Percentiles rank a stretch among this genome's conserved stretches.
These are phyloP conservation scores for Frankliniella fusca DNA, from an alignment of 2,888 invertebrate genomes.

Conservation along the genomic window DNA sequence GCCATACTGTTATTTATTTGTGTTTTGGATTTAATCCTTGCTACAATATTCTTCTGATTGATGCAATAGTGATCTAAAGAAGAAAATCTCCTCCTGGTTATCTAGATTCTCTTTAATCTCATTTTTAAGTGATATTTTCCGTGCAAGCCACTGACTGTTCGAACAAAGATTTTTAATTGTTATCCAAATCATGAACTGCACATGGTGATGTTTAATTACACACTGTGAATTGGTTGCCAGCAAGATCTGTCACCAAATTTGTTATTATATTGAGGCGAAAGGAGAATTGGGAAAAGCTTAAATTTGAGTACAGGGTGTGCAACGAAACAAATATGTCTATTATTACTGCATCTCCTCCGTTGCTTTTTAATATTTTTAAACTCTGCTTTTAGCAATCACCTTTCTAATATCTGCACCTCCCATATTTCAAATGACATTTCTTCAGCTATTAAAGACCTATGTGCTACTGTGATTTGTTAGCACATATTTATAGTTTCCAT, in stretches of 20 bases:
- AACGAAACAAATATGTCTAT: background rate
- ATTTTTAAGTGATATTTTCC: background rate
- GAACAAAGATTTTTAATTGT: background rate
- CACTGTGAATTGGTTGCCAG: background rate
- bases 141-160: background rate
- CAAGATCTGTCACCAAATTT: background rate
- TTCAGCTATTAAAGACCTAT: background rate
- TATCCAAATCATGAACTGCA: background rate
- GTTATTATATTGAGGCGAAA: background rate
- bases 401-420: background rate
- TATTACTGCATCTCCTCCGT: background rate
- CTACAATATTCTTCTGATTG: background rate
- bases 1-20: background rate
- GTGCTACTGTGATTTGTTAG: background rate
- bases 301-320: background rate
- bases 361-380: background rate
- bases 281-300: background rate
- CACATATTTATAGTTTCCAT: background rate
- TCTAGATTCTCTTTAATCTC: background rate
- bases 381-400: background rate
- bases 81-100: background rate
- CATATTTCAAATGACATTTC: background rate
- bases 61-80: background rate
- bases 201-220: background rate
- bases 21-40: background rate